phyloP scores from a whole-genome alignment of 2,113 vertebrate species.

The Varanus salvator region DNA sequence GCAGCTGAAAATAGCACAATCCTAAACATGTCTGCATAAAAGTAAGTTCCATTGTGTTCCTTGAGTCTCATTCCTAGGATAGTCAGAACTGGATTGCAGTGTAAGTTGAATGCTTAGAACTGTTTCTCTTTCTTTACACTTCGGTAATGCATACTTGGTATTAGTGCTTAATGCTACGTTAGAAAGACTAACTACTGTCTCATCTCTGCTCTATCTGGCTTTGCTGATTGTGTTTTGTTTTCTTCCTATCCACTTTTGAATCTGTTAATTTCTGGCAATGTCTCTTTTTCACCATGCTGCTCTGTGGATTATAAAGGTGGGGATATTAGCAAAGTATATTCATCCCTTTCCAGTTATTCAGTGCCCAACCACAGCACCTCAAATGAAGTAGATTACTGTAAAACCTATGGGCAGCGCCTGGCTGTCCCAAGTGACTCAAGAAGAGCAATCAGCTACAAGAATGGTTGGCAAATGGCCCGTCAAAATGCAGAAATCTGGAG shows the following conservation, averaged over 20 bases:
- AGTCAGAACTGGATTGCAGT: neutral
- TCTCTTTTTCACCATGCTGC: constrained; percentile 95
- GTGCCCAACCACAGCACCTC: constrained; percentile 82
- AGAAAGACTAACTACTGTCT: constrained; percentile 51
- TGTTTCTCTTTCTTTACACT: constrained; percentile 34
- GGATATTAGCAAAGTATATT: constrained; percentile 89
- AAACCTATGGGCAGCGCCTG: constrained; percentile 79
- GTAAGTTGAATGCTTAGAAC: neutral
- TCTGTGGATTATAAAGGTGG: constrained; percentile 91
- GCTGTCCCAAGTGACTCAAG: constrained; percentile 82
- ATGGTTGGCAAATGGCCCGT: constrained; percentile 87
- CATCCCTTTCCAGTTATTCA: constrained; percentile 86
- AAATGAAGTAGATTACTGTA: constrained; percentile 82
- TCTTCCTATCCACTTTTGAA: constrained; percentile 68
- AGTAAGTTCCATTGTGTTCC: neutral
- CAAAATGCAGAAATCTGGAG: constrained; percentile 91
- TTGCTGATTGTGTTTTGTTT: constrained; percentile 65
- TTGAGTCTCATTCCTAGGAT: neutral
- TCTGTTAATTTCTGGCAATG: constrained; percentile 88
- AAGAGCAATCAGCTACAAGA: constrained; percentile 85
- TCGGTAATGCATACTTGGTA: constrained; percentile 16
- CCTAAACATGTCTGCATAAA: neutral
- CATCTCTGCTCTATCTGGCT: constrained; percentile 73
- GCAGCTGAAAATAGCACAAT: neutral
- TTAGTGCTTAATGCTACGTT: neutral